A percentile compares a stretch with the other conserved stretches of the same genome.
Conservation (phyloP, 2,888 invertebrate species). For the Lumbricus terrestris region DNA sequence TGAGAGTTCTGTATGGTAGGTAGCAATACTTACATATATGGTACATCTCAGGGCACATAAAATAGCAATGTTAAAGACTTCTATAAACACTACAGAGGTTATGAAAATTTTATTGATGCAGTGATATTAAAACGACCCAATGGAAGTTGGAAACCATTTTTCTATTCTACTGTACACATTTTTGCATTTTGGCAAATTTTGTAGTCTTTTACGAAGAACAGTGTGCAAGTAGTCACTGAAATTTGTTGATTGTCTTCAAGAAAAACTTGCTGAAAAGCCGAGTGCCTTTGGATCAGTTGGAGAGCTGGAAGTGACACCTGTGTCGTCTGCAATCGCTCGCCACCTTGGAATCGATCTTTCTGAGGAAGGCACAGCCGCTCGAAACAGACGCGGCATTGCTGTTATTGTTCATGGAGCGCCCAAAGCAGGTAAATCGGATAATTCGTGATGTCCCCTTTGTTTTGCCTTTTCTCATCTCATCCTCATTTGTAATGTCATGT, state of each 20-base stretch:
- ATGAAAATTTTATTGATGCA: not conserved
- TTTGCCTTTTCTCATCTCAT: not conserved
- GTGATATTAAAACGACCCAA: not conserved
- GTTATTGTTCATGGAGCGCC: constrained; percentile 60
- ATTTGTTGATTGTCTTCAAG: not conserved
- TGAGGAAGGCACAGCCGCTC: constrained; percentile 57
- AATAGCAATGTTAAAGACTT: not conserved
- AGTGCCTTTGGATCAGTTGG: not conserved
- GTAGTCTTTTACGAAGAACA: not conserved
- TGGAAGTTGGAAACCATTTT: not conserved
- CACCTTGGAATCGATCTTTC: constrained; percentile 59
- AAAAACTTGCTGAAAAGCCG: not conserved
- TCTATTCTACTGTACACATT: not conserved
- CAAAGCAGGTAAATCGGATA: constrained; percentile 49
- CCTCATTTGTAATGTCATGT: too few relatives aligned
- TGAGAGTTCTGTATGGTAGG: not conserved
- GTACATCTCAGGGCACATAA: not conserved
- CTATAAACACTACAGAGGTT: not conserved
- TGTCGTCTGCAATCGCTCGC: constrained; percentile 58
- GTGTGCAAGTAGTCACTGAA: not conserved
- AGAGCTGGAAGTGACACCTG: constrained; percentile 57
- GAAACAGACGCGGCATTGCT: constrained; percentile 58
- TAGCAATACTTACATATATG: not conserved
- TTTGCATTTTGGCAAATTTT: not conserved
- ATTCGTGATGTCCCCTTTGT: not conserved